Conservation (phyloP, 2,797 vertebrate species). For the Pipistrellus nathusii region DNA sequence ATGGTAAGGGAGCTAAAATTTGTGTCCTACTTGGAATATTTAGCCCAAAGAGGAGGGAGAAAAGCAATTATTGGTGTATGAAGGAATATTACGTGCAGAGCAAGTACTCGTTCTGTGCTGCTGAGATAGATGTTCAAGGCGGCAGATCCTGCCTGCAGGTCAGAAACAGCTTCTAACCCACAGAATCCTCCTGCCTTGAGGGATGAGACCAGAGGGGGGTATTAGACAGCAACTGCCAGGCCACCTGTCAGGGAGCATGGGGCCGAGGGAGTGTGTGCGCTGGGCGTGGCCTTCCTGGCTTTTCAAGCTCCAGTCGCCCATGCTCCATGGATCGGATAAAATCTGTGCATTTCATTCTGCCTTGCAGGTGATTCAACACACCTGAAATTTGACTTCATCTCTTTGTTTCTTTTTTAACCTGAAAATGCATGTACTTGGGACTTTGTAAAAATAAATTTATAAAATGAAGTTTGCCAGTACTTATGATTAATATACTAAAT, state of each 20-base stretch:
- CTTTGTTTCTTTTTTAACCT: background rate
- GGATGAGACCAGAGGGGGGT: background rate
- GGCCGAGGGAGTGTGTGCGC: background rate
- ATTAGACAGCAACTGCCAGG: background rate
- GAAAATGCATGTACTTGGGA: background rate
- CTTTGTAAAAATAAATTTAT: slow-evolving; percentile 32
- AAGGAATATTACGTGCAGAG: background rate
- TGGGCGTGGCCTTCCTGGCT: background rate
- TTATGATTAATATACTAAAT: background rate
- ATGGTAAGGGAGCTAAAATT: background rate
- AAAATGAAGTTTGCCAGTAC: background rate
- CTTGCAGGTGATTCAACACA: background rate
- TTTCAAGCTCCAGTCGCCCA: background rate
- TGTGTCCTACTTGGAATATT: background rate
- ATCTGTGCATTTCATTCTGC: background rate
- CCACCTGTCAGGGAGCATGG: background rate
- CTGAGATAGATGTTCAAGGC: background rate
- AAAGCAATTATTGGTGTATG: background rate
- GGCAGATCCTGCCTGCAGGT: background rate
- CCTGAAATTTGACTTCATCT: background rate
- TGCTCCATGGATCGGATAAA: background rate
- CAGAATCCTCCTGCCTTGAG: background rate
- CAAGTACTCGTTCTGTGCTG: background rate
- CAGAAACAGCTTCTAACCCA: background rate
- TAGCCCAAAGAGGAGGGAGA: background rate